A percentile compares a stretch with the other conserved stretches of the same genome.
phyloP scores from a whole-genome alignment of 1,140 invertebrate species.

The Seison nebaliae region DNA sequence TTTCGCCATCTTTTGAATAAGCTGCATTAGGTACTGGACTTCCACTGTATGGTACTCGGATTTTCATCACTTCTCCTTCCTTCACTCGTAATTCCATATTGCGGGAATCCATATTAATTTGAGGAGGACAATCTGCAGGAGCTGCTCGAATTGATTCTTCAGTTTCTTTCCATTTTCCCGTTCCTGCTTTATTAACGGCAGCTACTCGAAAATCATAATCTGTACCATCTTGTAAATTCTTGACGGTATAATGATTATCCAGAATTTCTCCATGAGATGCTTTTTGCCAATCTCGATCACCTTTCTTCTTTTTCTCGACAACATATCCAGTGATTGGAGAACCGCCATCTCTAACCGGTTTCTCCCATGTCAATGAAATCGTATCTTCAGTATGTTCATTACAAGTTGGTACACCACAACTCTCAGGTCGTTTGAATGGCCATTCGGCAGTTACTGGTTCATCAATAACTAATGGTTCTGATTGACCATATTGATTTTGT shows the following conservation, averaged over 20 bases:
- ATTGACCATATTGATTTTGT: conserved; percentile 79
- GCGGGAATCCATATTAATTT: conserved; percentile 3
- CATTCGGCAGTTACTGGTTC: conserved; percentile 70
- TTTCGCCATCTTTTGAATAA: conserved; percentile 22
- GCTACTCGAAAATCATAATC: conserved; percentile 89
- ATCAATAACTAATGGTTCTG: conserved; percentile 56
- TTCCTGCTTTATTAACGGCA: conserved; percentile 75
- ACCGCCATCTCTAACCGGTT: conserved; percentile 60
- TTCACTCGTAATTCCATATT: conserved; percentile 75
- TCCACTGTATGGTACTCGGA: conserved; percentile 66
- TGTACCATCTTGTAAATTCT: conserved; percentile 64
- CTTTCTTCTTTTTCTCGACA: conserved; percentile 60
- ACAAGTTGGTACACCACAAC: conserved; percentile 55
- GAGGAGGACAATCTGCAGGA: conserved; percentile 41
- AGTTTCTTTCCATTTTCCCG: conserved; percentile 53
- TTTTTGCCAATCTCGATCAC: conserved; percentile 30
- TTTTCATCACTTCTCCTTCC: conserved; percentile 74
- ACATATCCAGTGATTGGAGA: conserved; percentile 52
- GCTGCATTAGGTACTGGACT: conserved; percentile 47
- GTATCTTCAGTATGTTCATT: conserved; percentile 66
- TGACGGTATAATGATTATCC: conserved; percentile 39
- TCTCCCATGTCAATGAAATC: conserved; percentile 68
- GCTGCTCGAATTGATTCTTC: conserved; percentile 65
- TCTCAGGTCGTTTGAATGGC: conserved; percentile 71
- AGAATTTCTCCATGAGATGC: conserved; percentile 13